Evolutionary conservation across 2,797 vertebrate species (phyloP).

Genomic region (Mus minutoides): DNA sequence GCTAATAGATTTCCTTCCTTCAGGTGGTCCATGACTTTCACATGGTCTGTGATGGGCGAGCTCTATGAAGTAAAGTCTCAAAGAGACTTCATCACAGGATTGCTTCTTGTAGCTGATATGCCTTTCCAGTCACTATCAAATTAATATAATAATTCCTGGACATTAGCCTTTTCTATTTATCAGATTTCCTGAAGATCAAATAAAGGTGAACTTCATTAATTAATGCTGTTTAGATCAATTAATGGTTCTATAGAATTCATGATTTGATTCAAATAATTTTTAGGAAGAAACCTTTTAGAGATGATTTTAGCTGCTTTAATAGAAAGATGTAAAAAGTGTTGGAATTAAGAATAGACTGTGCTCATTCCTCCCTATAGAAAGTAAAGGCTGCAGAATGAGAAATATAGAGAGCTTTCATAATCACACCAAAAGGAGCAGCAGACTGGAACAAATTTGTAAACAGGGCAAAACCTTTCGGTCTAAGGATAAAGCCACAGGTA

Average conservation of each 20-base stretch:
- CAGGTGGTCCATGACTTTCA: neutral
- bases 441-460: neutral
- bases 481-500: neutral
- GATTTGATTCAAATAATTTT: neutral
- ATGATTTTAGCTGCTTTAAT: neutral
- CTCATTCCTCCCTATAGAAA: neutral
- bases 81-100: neutral
- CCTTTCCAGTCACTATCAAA: neutral
- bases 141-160: neutral
- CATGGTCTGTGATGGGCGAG: neutral
- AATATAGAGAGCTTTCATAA: neutral
- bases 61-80: neutral
- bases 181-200: neutral
- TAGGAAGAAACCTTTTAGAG: neutral
- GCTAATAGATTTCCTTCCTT: neutral
- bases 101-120: neutral
- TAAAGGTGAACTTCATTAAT: neutral
- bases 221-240: neutral
- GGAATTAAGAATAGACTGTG: neutral
- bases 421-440: neutral
- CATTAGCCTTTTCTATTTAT: neutral
- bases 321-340: too few relatives aligned
- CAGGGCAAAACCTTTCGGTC: neutral
- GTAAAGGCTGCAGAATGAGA: neutral
- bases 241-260: neutral